phyloP scores from a whole-genome alignment of 2,797 vertebrate species.

The Chaetophractus vellerosus region DNA sequence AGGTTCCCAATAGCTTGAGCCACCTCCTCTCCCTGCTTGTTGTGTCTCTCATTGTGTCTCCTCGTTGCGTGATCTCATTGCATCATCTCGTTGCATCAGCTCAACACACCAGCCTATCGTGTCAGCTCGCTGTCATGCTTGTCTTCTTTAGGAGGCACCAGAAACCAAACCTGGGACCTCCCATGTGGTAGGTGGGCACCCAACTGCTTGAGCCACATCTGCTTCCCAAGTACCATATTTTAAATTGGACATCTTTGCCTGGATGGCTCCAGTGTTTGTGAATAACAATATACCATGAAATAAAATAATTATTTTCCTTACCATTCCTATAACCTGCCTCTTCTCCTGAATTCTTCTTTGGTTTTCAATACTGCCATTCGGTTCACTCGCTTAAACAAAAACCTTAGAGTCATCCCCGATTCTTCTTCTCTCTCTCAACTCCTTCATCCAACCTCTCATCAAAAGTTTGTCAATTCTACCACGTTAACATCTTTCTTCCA shows the following conservation, averaged over 20 bases:
- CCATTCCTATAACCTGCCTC: too few species aligned
- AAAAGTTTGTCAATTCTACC: background rate
- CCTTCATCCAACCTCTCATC: background rate
- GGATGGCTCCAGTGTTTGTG: background rate
- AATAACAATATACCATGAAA: background rate
- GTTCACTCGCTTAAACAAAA: background rate
- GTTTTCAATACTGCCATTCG: background rate
- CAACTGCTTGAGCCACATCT: too few species aligned
- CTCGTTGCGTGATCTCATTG: too few species aligned
- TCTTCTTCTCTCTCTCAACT: background rate
- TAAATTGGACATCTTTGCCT: background rate
- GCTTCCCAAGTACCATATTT: background rate
- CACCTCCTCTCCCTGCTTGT: too few species aligned
- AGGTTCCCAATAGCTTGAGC: too few species aligned
- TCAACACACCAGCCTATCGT: too few species aligned
- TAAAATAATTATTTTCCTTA: background rate
- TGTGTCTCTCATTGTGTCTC: too few species aligned
- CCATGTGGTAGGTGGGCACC: too few species aligned
- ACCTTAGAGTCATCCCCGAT: background rate
- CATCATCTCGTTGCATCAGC: too few species aligned
- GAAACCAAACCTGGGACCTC: too few species aligned
- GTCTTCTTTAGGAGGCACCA: too few species aligned
- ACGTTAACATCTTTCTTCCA: background rate
- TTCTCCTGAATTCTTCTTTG: background rate
- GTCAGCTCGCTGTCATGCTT: too few species aligned